These are phyloP conservation scores for Eumerus sabulonum DNA, from an alignment of 2,888 invertebrate species.

Conservation along the genomic window DNA sequence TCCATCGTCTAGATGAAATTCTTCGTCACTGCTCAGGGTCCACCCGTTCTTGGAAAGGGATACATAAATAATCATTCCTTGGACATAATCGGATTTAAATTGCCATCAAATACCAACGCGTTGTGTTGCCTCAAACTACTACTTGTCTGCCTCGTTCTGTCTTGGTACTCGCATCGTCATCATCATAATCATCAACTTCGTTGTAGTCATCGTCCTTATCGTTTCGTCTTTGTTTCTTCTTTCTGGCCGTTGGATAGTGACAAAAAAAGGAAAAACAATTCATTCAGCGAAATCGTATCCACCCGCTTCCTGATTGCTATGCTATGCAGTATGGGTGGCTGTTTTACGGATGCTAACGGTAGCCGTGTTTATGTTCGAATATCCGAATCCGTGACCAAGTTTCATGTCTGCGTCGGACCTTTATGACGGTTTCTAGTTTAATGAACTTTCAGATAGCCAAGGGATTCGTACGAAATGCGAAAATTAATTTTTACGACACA, in stretches of 20 bases:
- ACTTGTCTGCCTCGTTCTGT: too few relatives aligned
- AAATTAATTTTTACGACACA: slow-evolving; percentile 32
- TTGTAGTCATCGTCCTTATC: too few relatives aligned
- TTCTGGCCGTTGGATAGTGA: too few relatives aligned
- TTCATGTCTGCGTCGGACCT: slow-evolving; percentile 2
- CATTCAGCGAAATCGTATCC: slow-evolving; percentile 1
- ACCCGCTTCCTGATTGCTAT: background rate
- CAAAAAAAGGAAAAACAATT: slow-evolving; percentile 13
- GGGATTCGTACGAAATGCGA: slow-evolving; percentile 20
- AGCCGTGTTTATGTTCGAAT: too few relatives aligned
- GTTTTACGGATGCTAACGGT: slow-evolving; percentile 16
- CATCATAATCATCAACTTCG: too few relatives aligned
- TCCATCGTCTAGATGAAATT: too few relatives aligned
- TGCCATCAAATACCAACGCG: slow-evolving; percentile 39
- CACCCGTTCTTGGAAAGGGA: slow-evolving; percentile 35
- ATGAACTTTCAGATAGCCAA: slow-evolving; percentile 34
- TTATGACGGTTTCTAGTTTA: slow-evolving; percentile 42
- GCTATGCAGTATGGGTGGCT: background rate
- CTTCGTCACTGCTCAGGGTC: slow-evolving; percentile 9
- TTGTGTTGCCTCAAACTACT: too few relatives aligned
- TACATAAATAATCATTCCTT: slow-evolving; percentile 58
- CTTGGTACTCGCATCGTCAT: too few relatives aligned
- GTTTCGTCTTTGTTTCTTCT: too few relatives aligned
- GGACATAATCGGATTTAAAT: slow-evolving; percentile 60
- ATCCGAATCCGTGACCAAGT: too few relatives aligned